phyloP scores from a whole-genome alignment of 2,797 vertebrate species.

The Muraenolepis orangiensis region DNA sequence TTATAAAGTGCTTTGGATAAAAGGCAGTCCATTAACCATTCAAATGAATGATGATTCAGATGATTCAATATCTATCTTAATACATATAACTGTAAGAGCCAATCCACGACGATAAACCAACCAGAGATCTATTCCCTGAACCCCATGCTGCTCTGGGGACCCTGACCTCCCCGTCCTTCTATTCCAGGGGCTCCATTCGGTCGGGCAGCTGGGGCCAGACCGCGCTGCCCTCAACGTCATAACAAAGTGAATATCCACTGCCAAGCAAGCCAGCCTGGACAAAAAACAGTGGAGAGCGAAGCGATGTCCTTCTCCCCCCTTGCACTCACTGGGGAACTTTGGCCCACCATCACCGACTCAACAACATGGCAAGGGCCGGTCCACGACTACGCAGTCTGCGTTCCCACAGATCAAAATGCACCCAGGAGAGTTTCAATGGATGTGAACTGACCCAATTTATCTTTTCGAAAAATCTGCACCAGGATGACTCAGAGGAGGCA shows the following conservation, averaged over 20 bases:
- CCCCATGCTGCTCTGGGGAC: slow-evolving; percentile 27
- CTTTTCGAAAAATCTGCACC: slow-evolving; percentile 23
- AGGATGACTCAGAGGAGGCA: slow-evolving; percentile 25
- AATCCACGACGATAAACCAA: not conserved
- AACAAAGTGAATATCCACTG: slow-evolving; percentile 59
- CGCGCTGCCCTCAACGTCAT: slow-evolving; percentile 52
- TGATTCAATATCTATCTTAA: not conserved
- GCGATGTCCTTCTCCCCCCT: slow-evolving; percentile 32
- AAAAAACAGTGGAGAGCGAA: slow-evolving; percentile 21
- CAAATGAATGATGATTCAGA: too few species aligned
- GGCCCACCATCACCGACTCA: slow-evolving; percentile 20
- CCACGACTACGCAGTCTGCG: slow-evolving; percentile 16
- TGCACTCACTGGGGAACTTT: slow-evolving; percentile 25
- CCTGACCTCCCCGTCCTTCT: slow-evolving; percentile 32
- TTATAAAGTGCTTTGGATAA: too few species aligned
- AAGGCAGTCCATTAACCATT: too few species aligned
- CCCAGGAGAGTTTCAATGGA: slow-evolving; percentile 15
- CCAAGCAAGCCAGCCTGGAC: slow-evolving; percentile 31
- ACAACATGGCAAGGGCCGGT: slow-evolving; percentile 30
- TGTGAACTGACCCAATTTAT: not conserved
- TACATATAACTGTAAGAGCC: not conserved
- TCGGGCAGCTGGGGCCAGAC: too few species aligned
- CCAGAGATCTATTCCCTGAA: slow-evolving; percentile 44
- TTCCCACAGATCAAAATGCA: slow-evolving; percentile 24
- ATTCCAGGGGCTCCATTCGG: slow-evolving; percentile 63